These are phyloP conservation scores for Uropsilus gracilis DNA, from an alignment of 2,113 vertebrate genomes.

Conservation along the genomic window DNA sequence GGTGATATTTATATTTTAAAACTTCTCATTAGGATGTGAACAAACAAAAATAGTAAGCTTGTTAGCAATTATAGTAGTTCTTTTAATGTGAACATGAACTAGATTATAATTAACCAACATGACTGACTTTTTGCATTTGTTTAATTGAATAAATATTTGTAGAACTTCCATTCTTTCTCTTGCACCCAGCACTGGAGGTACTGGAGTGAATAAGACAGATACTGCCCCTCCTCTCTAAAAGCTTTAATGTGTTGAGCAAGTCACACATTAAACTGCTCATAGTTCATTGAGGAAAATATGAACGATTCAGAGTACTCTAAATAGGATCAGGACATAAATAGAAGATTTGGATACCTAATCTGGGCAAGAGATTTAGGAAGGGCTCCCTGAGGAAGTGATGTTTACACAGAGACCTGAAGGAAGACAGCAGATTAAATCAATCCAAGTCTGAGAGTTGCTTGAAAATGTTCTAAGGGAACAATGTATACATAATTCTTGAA, in stretches of 20 bases:
- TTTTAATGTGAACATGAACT: neutral
- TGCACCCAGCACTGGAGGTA: neutral
- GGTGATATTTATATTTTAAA: neutral
- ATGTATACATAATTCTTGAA: neutral
- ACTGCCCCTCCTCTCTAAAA: neutral
- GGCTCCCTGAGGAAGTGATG: neutral
- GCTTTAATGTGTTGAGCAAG: neutral
- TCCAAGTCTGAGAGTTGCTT: neutral
- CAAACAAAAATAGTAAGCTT: neutral
- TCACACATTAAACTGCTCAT: neutral
- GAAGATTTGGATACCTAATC: neutral
- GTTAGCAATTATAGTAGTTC: neutral
- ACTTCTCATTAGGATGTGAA: neutral
- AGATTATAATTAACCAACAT: neutral
- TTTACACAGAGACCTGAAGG: no score
- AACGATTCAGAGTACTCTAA: neutral
- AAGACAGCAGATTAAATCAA: neutral
- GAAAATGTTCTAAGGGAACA: neutral
- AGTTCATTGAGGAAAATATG: neutral
- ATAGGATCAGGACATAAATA: neutral
- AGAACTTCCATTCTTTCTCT: neutral
- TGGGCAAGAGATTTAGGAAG: neutral
- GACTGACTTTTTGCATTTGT: neutral
- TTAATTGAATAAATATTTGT: constrained; percentile 32
- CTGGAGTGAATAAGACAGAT: neutral